Conservation (phyloP, 2,113 vertebrate species). For the Menidia beryllina region DNA sequence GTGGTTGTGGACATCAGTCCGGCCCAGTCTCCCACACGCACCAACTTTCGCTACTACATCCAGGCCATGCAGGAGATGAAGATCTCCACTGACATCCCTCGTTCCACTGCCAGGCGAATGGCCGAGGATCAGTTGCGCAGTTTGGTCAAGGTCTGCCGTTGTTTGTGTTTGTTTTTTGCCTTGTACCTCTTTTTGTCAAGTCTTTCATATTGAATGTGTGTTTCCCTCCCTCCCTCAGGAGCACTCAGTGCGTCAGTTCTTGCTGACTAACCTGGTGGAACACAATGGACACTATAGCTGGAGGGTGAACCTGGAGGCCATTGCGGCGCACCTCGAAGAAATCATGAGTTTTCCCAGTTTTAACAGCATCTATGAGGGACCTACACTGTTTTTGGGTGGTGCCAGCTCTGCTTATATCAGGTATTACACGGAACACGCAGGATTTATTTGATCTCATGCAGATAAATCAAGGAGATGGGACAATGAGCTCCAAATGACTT, state of each 20-base stretch:
- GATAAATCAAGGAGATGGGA: no score
- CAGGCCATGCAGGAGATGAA: conserved; percentile 87
- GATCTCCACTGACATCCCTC: conserved; percentile 84
- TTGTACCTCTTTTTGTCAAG: no score
- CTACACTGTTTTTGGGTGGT: conserved; percentile 91
- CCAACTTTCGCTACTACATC: conserved; percentile 84
- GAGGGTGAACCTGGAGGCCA: conserved; percentile 91
- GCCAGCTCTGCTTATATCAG: conserved; percentile 89
- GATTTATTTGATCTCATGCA: no score
- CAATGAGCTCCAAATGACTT: no score
- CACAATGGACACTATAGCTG: conserved; percentile 84
- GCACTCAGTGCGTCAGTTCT: conserved; percentile 87
- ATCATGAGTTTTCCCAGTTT: conserved; percentile 88
- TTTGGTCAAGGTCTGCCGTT: conserved; percentile 82
- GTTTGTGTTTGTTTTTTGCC: no score
- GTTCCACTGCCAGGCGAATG: conserved; percentile 88
- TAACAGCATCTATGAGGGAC: conserved; percentile 83
- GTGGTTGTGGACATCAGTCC: conserved; percentile 93
- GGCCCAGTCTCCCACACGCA: conserved; percentile 44
- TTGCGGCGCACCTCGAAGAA: conserved; percentile 84
- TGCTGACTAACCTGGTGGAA: conserved; percentile 94
- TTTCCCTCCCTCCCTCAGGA: conserved; percentile 70
- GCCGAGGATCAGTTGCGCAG: conserved; percentile 87
- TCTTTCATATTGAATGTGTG: no score
- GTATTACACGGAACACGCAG: conserved; percentile 72